These are phyloP conservation scores for Platanista minor DNA, from an alignment of 2,113 vertebrate genomes.

Conservation along the genomic window DNA sequence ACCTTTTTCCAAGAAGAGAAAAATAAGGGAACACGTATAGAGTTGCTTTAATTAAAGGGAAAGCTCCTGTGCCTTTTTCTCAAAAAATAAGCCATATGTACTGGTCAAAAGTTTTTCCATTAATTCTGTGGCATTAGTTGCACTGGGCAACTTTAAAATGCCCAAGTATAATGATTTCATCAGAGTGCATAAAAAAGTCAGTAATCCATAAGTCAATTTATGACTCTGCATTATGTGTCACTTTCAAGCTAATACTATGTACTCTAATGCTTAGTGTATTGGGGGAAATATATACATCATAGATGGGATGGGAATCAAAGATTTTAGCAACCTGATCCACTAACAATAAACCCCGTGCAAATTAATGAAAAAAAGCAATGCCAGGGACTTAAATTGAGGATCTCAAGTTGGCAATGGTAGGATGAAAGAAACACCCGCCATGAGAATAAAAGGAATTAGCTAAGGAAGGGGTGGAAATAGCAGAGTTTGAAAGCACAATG, in stretches of 20 bases:
- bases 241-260: not conserved
- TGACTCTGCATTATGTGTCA: not conserved
- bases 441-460: not conserved
- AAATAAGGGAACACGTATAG: fast-evolving
- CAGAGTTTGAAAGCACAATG: not conserved
- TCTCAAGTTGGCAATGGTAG: not conserved
- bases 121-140: not conserved
- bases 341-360: not conserved
- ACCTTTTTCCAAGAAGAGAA: not conserved
- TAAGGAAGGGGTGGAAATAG: not conserved
- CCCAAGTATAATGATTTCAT: not conserved
- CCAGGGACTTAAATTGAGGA: not conserved
- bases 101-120: not conserved
- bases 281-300: not conserved
- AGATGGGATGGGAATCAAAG: not conserved
- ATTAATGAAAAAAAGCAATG: not conserved
- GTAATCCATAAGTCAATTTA: not conserved
- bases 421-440: not conserved
- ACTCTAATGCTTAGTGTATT: too few relatives aligned
- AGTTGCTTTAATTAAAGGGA: not conserved
- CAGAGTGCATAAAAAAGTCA: not conserved
- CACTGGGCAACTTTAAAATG: not conserved
- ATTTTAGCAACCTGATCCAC: not conserved
- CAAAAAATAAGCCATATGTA: not conserved
- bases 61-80: not conserved